These are phyloP conservation scores for Oopsacas minuta DNA, from an alignment of 37 sponge, comb jelly and placozoan species.

Conservation along the genomic window DNA sequence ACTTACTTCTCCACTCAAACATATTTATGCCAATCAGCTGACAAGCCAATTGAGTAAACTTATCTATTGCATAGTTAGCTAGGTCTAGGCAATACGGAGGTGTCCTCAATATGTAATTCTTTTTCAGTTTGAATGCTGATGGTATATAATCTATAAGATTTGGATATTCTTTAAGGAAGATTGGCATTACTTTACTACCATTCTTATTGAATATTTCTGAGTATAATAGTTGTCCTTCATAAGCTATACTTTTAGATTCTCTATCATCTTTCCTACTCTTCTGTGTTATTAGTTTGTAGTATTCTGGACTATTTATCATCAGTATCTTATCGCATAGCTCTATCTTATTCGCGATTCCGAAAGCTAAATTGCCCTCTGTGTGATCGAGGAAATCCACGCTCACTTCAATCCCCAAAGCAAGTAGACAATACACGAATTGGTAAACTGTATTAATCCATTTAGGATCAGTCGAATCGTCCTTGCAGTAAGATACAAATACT, in stretches of 20 bases:
- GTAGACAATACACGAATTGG: conserved; percentile 12
- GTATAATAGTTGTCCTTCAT: not conserved
- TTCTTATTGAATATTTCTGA: not conserved
- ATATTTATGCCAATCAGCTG: not conserved
- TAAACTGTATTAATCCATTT: not conserved
- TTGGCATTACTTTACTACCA: not conserved
- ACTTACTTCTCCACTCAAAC: not conserved
- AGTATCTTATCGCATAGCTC: not conserved
- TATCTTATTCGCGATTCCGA: not conserved
- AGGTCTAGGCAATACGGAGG: not conserved
- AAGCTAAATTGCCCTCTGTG: not conserved
- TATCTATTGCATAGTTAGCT: not conserved
- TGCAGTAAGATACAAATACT: not conserved
- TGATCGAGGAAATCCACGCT: not conserved
- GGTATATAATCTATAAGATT: not conserved
- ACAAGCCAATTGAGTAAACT: not conserved
- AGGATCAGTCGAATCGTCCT: not conserved
- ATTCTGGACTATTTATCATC: conserved; percentile 6
- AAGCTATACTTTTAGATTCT: not conserved
- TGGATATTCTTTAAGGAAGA: not conserved
- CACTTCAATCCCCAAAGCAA: not conserved
- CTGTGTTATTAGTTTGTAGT: not conserved
- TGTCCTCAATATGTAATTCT: not conserved
- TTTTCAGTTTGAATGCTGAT: not conserved
- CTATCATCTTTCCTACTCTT: not conserved